These are phyloP conservation scores for Ictidomys tridecemlineatus DNA, from an alignment of 2,113 vertebrate species.

Conservation along the genomic window DNA sequence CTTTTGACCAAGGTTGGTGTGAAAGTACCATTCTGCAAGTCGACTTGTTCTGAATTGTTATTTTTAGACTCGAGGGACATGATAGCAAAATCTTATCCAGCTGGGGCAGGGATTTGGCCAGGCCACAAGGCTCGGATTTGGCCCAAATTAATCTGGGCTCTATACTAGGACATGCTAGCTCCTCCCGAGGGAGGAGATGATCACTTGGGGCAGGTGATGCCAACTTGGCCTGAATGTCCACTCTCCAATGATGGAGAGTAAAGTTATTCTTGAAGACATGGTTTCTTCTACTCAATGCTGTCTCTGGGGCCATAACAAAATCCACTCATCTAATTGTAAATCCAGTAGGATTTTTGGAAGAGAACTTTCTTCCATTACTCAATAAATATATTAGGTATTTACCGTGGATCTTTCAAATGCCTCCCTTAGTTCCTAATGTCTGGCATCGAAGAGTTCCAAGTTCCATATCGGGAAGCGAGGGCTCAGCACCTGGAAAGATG, in stretches of 20 bases:
- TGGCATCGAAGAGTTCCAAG: too few relatives aligned
- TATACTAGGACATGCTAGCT: background rate
- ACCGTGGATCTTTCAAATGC: too few relatives aligned
- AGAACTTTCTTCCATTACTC: too few relatives aligned
- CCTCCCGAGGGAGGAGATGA: too few relatives aligned
- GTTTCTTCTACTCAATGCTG: background rate
- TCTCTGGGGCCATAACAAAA: background rate
- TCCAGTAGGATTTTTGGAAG: background rate
- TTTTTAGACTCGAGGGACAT: background rate
- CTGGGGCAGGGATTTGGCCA: background rate
- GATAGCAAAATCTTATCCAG: background rate
- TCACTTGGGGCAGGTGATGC: background rate
- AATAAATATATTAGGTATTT: too few relatives aligned
- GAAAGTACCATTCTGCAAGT: too few relatives aligned
- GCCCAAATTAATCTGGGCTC: background rate
- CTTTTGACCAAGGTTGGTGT: background rate
- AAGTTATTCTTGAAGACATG: background rate
- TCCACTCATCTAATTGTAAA: background rate
- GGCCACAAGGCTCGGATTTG: background rate
- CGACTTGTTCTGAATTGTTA: background rate
- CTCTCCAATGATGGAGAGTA: background rate
- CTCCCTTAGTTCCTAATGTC: too few relatives aligned
- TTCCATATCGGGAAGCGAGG: too few relatives aligned
- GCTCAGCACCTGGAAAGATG: too few relatives aligned
- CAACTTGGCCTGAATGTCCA: background rate